These are phyloP conservation scores for Dioctria rufipes DNA, from an alignment of 2,888 invertebrate genomes.

Conservation along the genomic window DNA sequence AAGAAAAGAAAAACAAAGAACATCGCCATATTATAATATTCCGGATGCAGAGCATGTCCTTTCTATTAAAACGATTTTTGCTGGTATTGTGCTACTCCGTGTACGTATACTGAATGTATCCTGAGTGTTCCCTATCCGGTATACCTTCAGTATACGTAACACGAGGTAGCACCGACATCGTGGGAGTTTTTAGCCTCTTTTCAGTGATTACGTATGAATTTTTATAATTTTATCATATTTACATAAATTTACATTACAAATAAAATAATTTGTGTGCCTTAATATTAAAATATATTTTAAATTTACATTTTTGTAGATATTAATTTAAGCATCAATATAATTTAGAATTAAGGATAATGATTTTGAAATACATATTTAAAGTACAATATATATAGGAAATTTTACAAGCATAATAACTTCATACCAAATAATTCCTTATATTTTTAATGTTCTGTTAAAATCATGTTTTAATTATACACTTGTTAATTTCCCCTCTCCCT, in stretches of 20 bases:
- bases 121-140: slow-evolving; percentile 99
- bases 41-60: slow-evolving; percentile 63
- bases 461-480: no score
- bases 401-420: no score
- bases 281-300: slow-evolving; percentile 2
- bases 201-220: slow-evolving; percentile 25
- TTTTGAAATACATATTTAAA: slow-evolving; percentile 16
- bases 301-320: slow-evolving; percentile 28
- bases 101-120: slow-evolving; percentile 99
- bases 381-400: no score
- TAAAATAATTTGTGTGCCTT: not conserved
- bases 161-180: slow-evolving; percentile 91
- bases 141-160: slow-evolving; percentile 99
- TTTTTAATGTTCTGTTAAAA: not conserved
- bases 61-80: slow-evolving; percentile 65
- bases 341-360: no score
- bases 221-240: slow-evolving; percentile 37
- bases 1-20: slow-evolving; percentile 21
- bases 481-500: no score
- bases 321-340: not conserved
- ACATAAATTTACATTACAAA: slow-evolving; percentile 25
- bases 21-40: slow-evolving; percentile 58
- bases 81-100: slow-evolving; percentile 85
- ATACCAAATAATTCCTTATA: no score
- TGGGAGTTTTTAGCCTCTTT: slow-evolving; percentile 61